Evolutionary conservation across 1,140 invertebrate species (phyloP).

Genomic region (Bombus waltoni): DNA sequence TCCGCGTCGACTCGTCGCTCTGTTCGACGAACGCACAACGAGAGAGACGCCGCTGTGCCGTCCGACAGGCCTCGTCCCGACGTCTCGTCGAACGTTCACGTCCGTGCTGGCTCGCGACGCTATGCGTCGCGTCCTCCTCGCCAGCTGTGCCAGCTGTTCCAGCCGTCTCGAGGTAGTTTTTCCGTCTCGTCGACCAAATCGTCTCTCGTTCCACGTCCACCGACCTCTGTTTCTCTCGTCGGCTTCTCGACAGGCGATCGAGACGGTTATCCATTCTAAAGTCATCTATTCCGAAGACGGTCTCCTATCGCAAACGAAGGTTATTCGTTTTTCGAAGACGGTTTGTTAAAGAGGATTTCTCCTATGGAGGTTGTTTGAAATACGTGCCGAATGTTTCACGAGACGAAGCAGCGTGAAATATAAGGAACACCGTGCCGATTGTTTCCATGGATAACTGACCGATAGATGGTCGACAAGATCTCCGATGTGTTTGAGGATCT

Average conservation of each 20-base stretch:
- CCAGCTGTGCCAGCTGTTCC: conserved; percentile 70
- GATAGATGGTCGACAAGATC: conserved; percentile 8
- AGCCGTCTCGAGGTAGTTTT: conserved; percentile 67
- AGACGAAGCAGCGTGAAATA: too few relatives aligned
- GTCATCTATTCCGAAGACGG: neutral
- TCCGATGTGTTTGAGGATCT: conserved; percentile 52
- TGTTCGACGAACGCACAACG: neutral
- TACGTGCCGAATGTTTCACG: too few relatives aligned
- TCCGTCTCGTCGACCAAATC: conserved; percentile 7
- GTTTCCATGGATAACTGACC: conserved; percentile 14
- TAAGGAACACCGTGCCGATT: neutral
- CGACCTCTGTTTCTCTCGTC: neutral
- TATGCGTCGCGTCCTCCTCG: conserved; percentile 68
- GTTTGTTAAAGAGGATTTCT: too few relatives aligned
- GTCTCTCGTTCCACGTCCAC: neutral
- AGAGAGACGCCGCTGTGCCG: neutral
- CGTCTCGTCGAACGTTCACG: neutral
- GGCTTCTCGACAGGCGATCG: neutral
- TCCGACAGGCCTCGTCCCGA: neutral
- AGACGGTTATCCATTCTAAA: neutral
- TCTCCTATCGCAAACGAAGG: too few relatives aligned
- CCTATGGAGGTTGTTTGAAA: too few relatives aligned
- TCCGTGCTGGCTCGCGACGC: conserved; percentile 13
- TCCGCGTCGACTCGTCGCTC: conserved; percentile 8
- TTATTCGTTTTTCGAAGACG: too few relatives aligned